Conservation (phyloP, 2,888 invertebrate species). For the Philaethria dido region DNA sequence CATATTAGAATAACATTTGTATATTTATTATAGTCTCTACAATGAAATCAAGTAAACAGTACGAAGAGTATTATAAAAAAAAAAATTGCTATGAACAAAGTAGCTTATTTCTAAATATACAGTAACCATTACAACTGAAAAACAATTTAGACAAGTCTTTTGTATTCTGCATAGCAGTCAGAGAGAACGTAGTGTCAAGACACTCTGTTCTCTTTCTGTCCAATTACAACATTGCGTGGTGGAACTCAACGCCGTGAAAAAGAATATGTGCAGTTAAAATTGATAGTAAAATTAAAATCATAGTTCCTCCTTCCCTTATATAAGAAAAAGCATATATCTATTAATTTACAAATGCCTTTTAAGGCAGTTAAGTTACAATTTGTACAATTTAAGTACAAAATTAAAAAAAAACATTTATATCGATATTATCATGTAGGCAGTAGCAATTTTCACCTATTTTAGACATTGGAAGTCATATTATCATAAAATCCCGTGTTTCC, state of each 20-base stretch:
- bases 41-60: slow-evolving; percentile 1
- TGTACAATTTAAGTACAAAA: neutral
- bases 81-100: neutral
- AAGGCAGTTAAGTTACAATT: neutral
- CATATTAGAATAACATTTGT: slow-evolving; percentile 29
- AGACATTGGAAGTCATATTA: too few species aligned
- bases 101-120: neutral
- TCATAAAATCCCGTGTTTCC: too few species aligned
- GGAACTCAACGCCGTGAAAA: too few species aligned
- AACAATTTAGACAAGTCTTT: neutral
- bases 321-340: neutral
- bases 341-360: neutral
- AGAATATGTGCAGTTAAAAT: too few species aligned
- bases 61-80: slow-evolving; percentile 13
- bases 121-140: neutral
- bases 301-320: neutral
- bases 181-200: too few species aligned
- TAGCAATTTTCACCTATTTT: too few species aligned
- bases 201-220: too few species aligned
- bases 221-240: too few species aligned
- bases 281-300: too few species aligned
- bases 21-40: slow-evolving; percentile 19
- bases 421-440: neutral
- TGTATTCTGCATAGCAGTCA: too few species aligned
- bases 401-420: neutral